Evolutionary conservation across 1,140 invertebrate species (phyloP), one percentile per base, ranked within the genome.

Genomic region (Hydropsyche tenuis): DNA sequence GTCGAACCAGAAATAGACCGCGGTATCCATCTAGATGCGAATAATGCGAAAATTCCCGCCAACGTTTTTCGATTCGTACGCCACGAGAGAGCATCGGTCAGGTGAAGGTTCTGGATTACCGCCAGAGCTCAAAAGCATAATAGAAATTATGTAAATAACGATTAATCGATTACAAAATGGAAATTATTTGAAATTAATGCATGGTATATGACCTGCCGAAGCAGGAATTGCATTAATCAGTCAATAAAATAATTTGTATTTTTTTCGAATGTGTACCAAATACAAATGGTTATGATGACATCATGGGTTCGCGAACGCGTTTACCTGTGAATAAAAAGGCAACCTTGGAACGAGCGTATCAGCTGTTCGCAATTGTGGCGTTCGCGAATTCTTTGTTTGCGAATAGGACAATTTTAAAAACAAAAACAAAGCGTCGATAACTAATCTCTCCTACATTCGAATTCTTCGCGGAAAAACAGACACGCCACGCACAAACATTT

Each of bases 311-410:
- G 63, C 63, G 30, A 20, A 46, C 42, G 63, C 30, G 23, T 5
- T 25, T 23, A 22, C 30, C 30, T 37, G 30, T 37, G 51, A 23
- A 69, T 14, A 69, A 48, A 68, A 46, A 62, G 56, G 45, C 45
- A 69, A 51, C 66, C 66, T 69, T 69, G 66, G 27, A 9, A 22
- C 64, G 16, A 11, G 0, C 43, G 43, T 66, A 25, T 69, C 66
- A 69, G 66, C 66, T 69, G 66, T 69, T 69, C 66, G 63, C 11
- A 1, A 65, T 16, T 30, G 25, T 37, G 1, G n/a, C 25, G 20
- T 37, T 37, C 56, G 56, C 1, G 18, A 25, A 20, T 14, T 51
- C 20, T 51, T 51, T 16, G 20, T 51, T 51, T 51, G 3, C n/a
- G 4, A n/a, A n/a, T n/a, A n/a, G n/a, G n/a, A n/a, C n/a, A n/a